Evolutionary conservation across 2,797 vertebrate species (phyloP), one percentile per base, ranked within the genome.

Genomic region (Poeciliopsis infans): DNA sequence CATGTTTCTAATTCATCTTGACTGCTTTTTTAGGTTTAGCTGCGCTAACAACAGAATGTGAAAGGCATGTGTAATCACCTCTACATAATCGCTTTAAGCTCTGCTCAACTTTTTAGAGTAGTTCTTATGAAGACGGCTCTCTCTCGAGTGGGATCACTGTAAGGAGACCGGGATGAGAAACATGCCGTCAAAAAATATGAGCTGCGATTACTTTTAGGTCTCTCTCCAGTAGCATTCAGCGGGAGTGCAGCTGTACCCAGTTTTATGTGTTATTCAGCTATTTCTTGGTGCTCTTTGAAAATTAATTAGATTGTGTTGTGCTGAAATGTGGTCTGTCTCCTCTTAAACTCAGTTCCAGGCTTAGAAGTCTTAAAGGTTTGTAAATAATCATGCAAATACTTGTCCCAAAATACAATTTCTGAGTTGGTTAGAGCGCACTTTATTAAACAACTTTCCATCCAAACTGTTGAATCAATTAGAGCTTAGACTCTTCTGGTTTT

Each of bases 41-140:
- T 77, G 77, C 78, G 81, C 72, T 55, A 82, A 83, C 79, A 76
- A 12, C 66, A 75, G 72, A 64, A 76, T 83, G 76, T 79, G 82
- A 91, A 77, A 89, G 51, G 75, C 77, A 79, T 72, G 72, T 91
- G 89, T 86, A 92, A 91, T 88, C 81, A 85, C 86, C 83, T 83
- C 77, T 74, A 79, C 80, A 81, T 86, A 87, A 93, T 92, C 84
- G 82, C 79, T 76, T 85, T 77, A 86, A 90, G 78, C 84, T 74
- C 75, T 36, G 59, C 81, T 87, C 83, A 85, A 55, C 74, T 66
- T 86, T 78, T 79, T 76, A 83, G 64, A 86, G 78, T 79, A 59
- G 74, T 83, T 82, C 84, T 90, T 86, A 84, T 89, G 77, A 74
- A 81, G 78, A 88, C 76, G 43, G 80, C 79, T 77, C 83, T 83